phyloP scores from a whole-genome alignment of 2,797 vertebrate genomes.

The Pangasius larnaudii region DNA sequence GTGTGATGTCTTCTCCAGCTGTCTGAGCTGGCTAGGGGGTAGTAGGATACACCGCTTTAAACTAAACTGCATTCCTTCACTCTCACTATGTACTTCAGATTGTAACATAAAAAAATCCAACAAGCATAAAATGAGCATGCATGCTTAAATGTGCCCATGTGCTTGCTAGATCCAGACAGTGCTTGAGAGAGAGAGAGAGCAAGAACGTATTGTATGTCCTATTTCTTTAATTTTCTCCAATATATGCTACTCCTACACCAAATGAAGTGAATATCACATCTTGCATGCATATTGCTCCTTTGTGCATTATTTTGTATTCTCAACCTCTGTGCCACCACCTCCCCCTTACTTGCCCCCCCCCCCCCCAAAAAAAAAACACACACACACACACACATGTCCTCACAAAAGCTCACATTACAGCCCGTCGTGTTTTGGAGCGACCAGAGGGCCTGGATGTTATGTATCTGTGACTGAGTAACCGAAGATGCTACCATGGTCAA shows the following conservation, averaged over 20 bases:
- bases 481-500: slow-evolving; percentile 35
- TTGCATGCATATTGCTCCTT: neutral
- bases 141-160: neutral
- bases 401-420: slow-evolving; percentile 51
- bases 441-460: slow-evolving; percentile 48
- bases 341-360: neutral
- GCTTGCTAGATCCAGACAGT: neutral
- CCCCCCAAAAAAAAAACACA: too few relatives aligned
- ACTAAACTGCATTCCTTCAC: slow-evolving; percentile 71
- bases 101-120: slow-evolving; percentile 3
- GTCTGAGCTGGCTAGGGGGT: slow-evolving; percentile 61
- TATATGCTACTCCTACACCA: neutral
- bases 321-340: neutral
- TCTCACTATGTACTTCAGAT: slow-evolving; percentile 62
- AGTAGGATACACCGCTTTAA: slow-evolving; percentile 47
- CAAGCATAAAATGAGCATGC: slow-evolving; percentile 14
- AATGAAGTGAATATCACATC: neutral
- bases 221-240: neutral
- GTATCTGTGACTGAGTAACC: slow-evolving; percentile 51
- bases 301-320: neutral
- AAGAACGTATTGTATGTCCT: neutral
- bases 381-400: too few relatives aligned
- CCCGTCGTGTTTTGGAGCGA: slow-evolving; percentile 41
- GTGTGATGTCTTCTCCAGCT: slow-evolving; percentile 72
- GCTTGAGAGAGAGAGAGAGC: neutral